Evolutionary conservation across 2,888 invertebrate species (phyloP).

Genomic region (Gymnoscelis rufifasciata): DNA sequence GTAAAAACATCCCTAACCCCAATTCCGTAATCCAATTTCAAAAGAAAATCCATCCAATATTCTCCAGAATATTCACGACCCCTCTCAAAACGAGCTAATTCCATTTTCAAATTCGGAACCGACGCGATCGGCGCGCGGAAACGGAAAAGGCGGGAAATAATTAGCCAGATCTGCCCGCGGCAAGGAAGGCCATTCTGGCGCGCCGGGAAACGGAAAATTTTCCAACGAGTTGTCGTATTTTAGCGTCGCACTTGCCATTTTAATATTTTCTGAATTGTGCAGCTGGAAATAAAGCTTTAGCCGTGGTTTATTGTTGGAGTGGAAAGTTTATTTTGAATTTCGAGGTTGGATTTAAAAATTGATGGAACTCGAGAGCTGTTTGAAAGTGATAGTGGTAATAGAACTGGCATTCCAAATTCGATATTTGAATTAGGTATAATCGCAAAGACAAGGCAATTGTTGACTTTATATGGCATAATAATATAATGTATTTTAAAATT

Average conservation of each 20-base stretch:
- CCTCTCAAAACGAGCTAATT: constrained; percentile 8
- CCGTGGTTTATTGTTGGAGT: constrained; percentile 1
- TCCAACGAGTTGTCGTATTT: constrained; percentile 38
- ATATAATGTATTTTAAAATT: too few species aligned
- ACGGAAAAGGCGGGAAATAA: constrained; percentile 72
- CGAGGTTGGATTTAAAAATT: too few species aligned
- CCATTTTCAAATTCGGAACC: constrained; percentile 38
- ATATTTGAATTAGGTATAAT: too few species aligned
- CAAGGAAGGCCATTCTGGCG: constrained; percentile 52
- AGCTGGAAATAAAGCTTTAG: constrained; percentile 2
- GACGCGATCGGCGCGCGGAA: constrained; percentile 47
- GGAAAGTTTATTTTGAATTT: neutral
- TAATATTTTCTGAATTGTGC: constrained; percentile 16
- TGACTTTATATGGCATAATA: too few species aligned
- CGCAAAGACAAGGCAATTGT: too few species aligned
- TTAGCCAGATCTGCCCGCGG: constrained; percentile 63
- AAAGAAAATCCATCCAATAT: neutral
- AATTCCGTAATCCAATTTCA: neutral
- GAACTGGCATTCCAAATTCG: too few species aligned
- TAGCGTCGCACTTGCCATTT: constrained; percentile 34
- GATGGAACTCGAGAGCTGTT: too few species aligned
- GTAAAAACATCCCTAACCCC: neutral
- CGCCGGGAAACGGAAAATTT: constrained; percentile 35
- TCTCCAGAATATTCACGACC: neutral
- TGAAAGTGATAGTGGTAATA: too few species aligned